Evolutionary conservation across 2,797 vertebrate genomes (phyloP), one percentile per base, ranked within the genome.

Genomic region (Diglossa cyanea): DNA sequence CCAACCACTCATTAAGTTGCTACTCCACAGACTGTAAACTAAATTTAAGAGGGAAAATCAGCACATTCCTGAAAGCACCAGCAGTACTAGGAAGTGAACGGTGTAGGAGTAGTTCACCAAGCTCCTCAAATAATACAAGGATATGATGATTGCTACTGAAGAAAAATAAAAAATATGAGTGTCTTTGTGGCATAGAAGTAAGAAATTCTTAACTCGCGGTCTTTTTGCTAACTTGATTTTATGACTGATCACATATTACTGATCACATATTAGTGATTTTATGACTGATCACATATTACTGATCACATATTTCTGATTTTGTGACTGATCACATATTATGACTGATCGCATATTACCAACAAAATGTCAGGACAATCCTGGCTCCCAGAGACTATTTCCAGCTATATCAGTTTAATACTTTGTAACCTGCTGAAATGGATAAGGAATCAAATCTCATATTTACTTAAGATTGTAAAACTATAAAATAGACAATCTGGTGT

Each of bases 31-130:
- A 3, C 30, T 26, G 26, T 15, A 58, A 88, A 7, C 25, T 62
- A 26, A 68, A 75, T 12, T 84, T 23, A 55, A 17, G 15, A 84
- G 20, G 4, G 11, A 61, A 83, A 75, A 81, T 6, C 45, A 30
- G 17, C 20, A 25, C 8, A 72, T 12, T 42, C 33, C 35, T 62
- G 76, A 47, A 76, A 62, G 10, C 31, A 63, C 13, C 2, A 3
- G 21, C 0, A 33, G 4, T 30, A 39, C 10, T 18, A 9, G 24
- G 10, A 76, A 39, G 11, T 17, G 37, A 28, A 35, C 11, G 26
- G 31, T 18, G 26, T 9, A 66, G 11, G 28, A 11, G 9, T 3
- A 44, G 9, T 2, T 58, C 25, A 20, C 11, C 0, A 2, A n/a
- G 6, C 11, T 2, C 13, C 23, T 58, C 61, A 82, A 62, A 51